Evolutionary conservation across 2,113 vertebrate species (phyloP), one percentile per base, ranked within the genome.

Genomic region (Haemorhous mexicanus): DNA sequence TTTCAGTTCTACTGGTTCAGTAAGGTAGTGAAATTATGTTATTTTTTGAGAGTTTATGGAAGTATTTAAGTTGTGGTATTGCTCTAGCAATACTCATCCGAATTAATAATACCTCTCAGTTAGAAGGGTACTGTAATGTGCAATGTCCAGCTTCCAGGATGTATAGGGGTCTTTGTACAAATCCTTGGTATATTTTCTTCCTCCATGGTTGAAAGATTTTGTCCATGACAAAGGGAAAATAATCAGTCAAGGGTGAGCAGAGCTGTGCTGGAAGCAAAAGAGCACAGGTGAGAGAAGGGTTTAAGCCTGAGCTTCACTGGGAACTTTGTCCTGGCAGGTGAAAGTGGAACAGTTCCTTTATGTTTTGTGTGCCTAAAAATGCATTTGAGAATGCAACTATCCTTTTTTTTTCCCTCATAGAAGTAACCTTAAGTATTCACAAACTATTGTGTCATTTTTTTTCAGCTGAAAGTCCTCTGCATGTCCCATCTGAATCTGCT

Each of bases 201-300:
- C 21, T 67, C 16, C 19, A 56, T 50, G 8, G 7, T 8, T 89
- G 43, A 84, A 77, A 63, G 26, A 27, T 67, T 55, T 68, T 46
- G 13, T 63, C 30, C 33, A 20, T 24, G 10, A 4, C 7, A 67
- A 77, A 50, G 11, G 17, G 30, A 39, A 77, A 81, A 86, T 3
- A 35, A 37, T 28, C 11, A 1, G 15, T 37, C 33, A 62, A 62
- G 16, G 37, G 16, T 30, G 23, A 74, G 16, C 19, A 69, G 50
- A 84, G 9, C 23, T 30, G 22, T 35, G 8, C 26, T 81, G 77
- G 59, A 70, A 73, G 18, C 5, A 35, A 46, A 44, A 69, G 10
- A 61, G 7, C 0, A 0, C 10, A 35, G 18, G 10, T 39, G 18
- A 7, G 37, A 44, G 17, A 73, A 13, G 5, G 2, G 3, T 76